Conservation (phyloP, 2,888 invertebrate species). For the Microctonus brassicae region DNA sequence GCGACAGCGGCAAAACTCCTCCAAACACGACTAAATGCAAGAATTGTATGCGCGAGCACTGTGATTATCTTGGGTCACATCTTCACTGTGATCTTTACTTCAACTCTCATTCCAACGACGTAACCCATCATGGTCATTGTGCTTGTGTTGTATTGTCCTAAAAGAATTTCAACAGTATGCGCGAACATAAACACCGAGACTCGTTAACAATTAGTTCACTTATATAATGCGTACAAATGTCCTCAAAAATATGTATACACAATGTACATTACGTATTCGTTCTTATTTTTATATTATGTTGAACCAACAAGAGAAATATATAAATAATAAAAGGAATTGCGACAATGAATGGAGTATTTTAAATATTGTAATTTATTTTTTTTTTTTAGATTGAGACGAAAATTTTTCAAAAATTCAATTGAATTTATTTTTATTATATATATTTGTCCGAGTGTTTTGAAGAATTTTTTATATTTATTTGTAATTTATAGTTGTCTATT, state of each 20-base stretch:
- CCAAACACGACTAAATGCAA: constrained; percentile 58
- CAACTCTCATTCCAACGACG: constrained; percentile 38
- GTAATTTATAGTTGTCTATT: too few relatives aligned
- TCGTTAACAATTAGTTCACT: background rate
- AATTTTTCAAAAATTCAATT: too few relatives aligned
- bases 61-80: constrained; percentile 60
- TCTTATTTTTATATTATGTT: too few relatives aligned
- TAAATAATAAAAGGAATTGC: too few relatives aligned
- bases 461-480: too few relatives aligned
- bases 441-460: too few relatives aligned
- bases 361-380: too few relatives aligned
- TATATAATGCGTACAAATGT: too few relatives aligned
- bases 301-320: too few relatives aligned
- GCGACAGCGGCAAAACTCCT: constrained; percentile 37
- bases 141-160: constrained; percentile 19
- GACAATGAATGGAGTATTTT: too few relatives aligned
- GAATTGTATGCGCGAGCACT: constrained; percentile 37
- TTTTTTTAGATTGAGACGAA: too few relatives aligned
- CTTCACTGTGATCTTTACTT: constrained; percentile 57
- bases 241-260: background rate
- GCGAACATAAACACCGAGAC: background rate
- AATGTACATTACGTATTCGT: background rate
- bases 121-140: constrained; percentile 30
- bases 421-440: too few relatives aligned
- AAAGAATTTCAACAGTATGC: constrained; percentile 38